Base-by-base conservation (phyloP, 2,113 vertebrate genomes). In the Hypomesus transpacificus region DNA sequence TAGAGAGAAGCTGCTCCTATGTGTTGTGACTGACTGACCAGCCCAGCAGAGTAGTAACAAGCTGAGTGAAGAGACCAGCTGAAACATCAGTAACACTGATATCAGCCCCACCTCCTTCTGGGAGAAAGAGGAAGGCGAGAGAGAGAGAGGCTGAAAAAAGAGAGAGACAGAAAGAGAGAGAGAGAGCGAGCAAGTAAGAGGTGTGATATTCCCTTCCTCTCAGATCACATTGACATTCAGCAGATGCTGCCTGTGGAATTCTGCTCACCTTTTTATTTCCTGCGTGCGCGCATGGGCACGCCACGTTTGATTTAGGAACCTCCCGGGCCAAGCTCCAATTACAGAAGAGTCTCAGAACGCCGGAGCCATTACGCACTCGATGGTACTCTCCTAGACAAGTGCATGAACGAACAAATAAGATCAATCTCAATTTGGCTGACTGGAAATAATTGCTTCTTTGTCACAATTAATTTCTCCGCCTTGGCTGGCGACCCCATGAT, bases 371-470 rank as follows among this genome's bases (percentile, higher is more conserved):
- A 80, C 34, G 72, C 79, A 71, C 72, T 75, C 46, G 63, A 70
- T 70, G 75, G 57, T 20, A 13, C 73, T 80, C 67, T 75, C 73
- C 17, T 62, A 63, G 79, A 72, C 65, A 16, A 78, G 61, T 53
- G 57, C 70, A 61, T 68, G 64, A 76, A 85, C 52, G 64, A 86
- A 77, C 82, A 82, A 87, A 88, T 75, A 84, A 77, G 79, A 85
- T 84, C 86, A 81, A 82, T 84, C 78, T 82, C 76, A 74, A 59
- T 80, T 79, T 39, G 14, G 56, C 28, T 26, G 74, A 75, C 75
- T 79, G 31, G 21, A 81, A 85, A 84, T 86, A 86, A 87, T 85
- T 86, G 82, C 73, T 80, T 78, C 75, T 87, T 88, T 87, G 84
- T 86, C 83, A 78, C 80, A 85, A 87, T 86, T 86, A 79, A 86